Percentiles rank a stretch among this genome's conserved stretches.
phyloP scores from a whole-genome alignment of 2,797 vertebrate genomes.

The Hipposideros larvatus region DNA sequence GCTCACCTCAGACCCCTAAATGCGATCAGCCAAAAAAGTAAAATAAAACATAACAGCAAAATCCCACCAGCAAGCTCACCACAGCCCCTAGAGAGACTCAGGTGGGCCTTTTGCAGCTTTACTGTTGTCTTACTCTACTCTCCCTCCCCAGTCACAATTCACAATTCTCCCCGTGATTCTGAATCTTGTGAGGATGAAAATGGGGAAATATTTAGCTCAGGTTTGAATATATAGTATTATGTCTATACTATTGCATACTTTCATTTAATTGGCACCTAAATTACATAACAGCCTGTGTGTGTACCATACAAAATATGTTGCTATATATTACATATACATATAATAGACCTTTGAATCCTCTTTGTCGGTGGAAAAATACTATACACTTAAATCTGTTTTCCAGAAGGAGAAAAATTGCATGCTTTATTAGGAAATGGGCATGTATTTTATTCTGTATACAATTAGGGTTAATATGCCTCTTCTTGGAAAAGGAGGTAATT shows the following conservation, averaged over 20 bases:
- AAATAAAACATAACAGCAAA: constrained; percentile 15
- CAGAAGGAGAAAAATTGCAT: background rate
- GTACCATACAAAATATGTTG: background rate
- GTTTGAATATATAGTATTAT: constrained; percentile 21
- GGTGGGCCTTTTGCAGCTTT: background rate
- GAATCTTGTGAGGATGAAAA: constrained; percentile 27
- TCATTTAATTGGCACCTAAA: constrained; percentile 58
- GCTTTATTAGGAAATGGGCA: background rate
- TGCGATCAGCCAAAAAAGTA: background rate
- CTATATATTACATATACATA: background rate
- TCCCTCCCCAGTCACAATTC: background rate
- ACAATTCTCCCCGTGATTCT: constrained; percentile 22
- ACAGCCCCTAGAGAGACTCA: background rate
- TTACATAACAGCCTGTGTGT: constrained; percentile 21
- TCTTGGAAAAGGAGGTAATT: constrained; percentile 37
- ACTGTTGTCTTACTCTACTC: background rate
- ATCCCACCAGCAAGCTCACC: background rate
- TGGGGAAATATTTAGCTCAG: constrained; percentile 45
- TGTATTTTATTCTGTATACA: background rate
- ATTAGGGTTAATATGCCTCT: background rate
- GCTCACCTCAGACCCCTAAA: background rate
- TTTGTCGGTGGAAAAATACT: background rate
- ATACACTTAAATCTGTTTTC: constrained; percentile 9
- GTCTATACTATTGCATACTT: constrained; percentile 24
- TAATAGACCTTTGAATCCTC: background rate